Evolutionary conservation across 2,888 invertebrate genomes (phyloP).

Genomic region (Dendrolimus houi): DNA sequence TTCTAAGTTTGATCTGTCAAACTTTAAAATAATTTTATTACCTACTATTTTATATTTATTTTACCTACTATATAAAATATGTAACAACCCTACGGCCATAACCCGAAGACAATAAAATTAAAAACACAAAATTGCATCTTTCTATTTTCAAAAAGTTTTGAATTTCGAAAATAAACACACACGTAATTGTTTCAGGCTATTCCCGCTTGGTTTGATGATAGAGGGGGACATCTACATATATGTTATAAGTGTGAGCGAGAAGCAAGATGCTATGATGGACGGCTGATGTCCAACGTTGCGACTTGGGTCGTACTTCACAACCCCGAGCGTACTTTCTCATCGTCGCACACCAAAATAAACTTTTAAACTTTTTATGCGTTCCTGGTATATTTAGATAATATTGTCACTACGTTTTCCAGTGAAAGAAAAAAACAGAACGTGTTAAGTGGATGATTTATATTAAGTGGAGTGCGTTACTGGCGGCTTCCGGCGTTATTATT

Average conservation of each 20-base stretch:
- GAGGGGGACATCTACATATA: constrained; percentile 18
- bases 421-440: constrained; percentile 42
- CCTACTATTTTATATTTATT: too few species aligned
- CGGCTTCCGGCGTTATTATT: constrained; percentile 67
- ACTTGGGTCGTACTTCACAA: constrained; percentile 61
- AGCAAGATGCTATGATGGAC: constrained; percentile 54
- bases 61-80: too few species aligned
- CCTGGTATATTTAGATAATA: constrained; percentile 66
- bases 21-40: too few species aligned
- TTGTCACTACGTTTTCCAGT: constrained; percentile 52
- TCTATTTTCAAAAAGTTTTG: constrained; percentile 33
- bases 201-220: constrained; percentile 45
- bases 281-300: constrained; percentile 48
- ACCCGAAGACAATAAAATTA: too few species aligned
- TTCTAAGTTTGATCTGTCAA: too few species aligned
- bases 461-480: constrained; percentile 57
- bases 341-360: constrained; percentile 64
- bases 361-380: constrained; percentile 60
- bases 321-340: constrained; percentile 67
- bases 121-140: too few species aligned
- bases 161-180: constrained; percentile 50
- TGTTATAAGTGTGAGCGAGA: constrained; percentile 31
- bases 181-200: constrained; percentile 56
- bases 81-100: too few species aligned
- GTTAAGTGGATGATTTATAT: constrained; percentile 75